These are phyloP conservation scores for Orchesella cincta DNA, from an alignment of 1,140 invertebrate species.

Conservation along the genomic window DNA sequence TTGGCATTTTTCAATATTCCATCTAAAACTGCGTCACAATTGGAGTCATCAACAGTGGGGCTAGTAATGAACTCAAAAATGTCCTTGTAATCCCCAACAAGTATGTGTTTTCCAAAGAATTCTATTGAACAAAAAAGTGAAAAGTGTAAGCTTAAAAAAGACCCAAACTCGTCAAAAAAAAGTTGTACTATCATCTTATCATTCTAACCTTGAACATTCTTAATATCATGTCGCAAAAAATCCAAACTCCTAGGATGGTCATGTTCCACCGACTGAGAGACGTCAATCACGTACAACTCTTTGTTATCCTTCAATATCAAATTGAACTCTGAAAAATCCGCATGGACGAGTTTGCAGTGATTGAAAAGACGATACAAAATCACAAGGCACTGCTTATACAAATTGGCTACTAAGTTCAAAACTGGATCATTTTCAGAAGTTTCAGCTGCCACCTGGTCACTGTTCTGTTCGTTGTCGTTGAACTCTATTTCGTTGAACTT, in stretches of 20 bases:
- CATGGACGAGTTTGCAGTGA: slow-evolving; percentile 90
- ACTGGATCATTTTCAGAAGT: slow-evolving; percentile 8
- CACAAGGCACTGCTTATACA: slow-evolving; percentile 87
- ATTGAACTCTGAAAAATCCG: slow-evolving; percentile 97
- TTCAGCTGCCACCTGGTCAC: not conserved
- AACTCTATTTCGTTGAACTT: slow-evolving; percentile 46
- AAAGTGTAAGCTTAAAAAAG: not conserved
- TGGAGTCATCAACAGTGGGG: slow-evolving; percentile 75
- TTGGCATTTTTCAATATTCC: slow-evolving; percentile 68
- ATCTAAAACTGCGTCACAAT: slow-evolving; percentile 79
- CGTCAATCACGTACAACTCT: slow-evolving; percentile 89
- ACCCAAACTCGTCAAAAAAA: not conserved
- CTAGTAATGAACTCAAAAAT: slow-evolving; percentile 97
- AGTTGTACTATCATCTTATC: not conserved
- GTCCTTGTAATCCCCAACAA: slow-evolving; percentile 84
- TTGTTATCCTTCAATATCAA: slow-evolving; percentile 69
- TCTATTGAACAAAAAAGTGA: slow-evolving; percentile 61
- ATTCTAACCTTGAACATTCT: slow-evolving; percentile 77
- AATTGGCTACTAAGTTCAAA: slow-evolving; percentile 50
- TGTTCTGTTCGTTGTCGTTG: not conserved
- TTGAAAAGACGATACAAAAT: slow-evolving; percentile 93
- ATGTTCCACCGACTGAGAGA: slow-evolving; percentile 96
- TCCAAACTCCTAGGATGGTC: slow-evolving; percentile 94
- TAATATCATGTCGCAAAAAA: slow-evolving; percentile 92
- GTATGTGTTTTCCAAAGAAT: slow-evolving; percentile 88